Evolutionary conservation across 2,113 vertebrate species (phyloP).

Genomic region (Nibea coibor): DNA sequence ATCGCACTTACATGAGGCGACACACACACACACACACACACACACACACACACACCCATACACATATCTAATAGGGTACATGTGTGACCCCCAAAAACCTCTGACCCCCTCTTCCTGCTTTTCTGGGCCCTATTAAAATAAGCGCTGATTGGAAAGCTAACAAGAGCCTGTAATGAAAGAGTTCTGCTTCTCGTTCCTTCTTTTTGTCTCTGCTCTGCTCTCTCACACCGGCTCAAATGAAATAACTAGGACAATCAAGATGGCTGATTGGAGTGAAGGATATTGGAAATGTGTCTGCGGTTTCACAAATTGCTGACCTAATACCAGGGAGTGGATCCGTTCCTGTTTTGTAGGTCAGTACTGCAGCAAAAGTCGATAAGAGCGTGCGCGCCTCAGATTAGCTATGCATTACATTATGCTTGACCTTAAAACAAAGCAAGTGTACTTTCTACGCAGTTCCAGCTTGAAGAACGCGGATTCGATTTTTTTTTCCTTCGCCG

Average conservation of each 20-base stretch:
- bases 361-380: constrained; percentile 70
- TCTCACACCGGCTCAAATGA: constrained; percentile 64
- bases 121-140: constrained; percentile 66
- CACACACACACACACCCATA: background rate
- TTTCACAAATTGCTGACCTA: constrained; percentile 79
- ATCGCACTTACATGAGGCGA: constrained; percentile 21
- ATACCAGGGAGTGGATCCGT: constrained; percentile 65
- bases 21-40: background rate
- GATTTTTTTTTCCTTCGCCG: background rate
- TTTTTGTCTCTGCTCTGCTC: constrained; percentile 54
- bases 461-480: constrained; percentile 32
- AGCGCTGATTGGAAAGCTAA: constrained; percentile 65
- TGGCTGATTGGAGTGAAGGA: constrained; percentile 72
- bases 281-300: constrained; percentile 78
- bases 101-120: constrained; percentile 69
- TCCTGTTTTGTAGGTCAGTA: constrained; percentile 77
- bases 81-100: constrained; percentile 61
- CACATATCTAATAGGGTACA: constrained; percentile 46
- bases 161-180: constrained; percentile 61
- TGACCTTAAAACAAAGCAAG: constrained; percentile 71
- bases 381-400: constrained; percentile 55
- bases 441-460: constrained; percentile 23
- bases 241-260: constrained; percentile 77
- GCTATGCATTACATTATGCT: constrained; percentile 69
- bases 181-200: constrained; percentile 47